Evolutionary conservation across 1,140 invertebrate species (phyloP).

Genomic region (Drosophila sechellia): DNA sequence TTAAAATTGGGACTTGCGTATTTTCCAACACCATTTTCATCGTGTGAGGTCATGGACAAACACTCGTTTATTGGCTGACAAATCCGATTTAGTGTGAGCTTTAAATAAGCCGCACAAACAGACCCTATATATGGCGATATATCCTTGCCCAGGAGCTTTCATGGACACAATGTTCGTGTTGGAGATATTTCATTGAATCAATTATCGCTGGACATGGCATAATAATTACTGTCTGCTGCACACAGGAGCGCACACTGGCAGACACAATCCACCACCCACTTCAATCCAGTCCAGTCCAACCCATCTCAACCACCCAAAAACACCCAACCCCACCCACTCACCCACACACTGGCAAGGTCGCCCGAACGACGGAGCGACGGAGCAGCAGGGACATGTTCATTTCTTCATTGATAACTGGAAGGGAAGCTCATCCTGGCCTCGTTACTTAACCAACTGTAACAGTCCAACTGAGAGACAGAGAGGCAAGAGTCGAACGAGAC

Average conservation of each 20-base stretch:
- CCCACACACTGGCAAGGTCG: slow-evolving; percentile 61
- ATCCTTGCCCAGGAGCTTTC: slow-evolving; percentile 21
- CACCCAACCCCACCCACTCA: slow-evolving; percentile 5
- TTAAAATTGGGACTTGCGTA: neutral
- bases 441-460: slow-evolving; percentile 78
- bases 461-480: slow-evolving; percentile 35
- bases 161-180: slow-evolving; percentile 30
- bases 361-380: slow-evolving; percentile 62
- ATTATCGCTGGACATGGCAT: slow-evolving; percentile 82
- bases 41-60: neutral
- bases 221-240: slow-evolving; percentile 80
- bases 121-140: slow-evolving; percentile 12
- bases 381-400: slow-evolving; percentile 53
- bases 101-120: slow-evolving; percentile 27
- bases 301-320: too few species aligned
- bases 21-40: neutral
- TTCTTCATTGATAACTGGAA: slow-evolving; percentile 42
- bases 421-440: slow-evolving; percentile 66
- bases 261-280: slow-evolving; percentile 11
- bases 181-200: slow-evolving; percentile 79
- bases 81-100: slow-evolving; percentile 14
- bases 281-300: too few species aligned
- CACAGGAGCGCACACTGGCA: slow-evolving; percentile 20
- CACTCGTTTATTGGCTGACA: slow-evolving; percentile 1
- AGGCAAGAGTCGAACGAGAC: neutral